phyloP scores from a whole-genome alignment of 2,888 invertebrate species.

The Siphonodentalium dalli region DNA sequence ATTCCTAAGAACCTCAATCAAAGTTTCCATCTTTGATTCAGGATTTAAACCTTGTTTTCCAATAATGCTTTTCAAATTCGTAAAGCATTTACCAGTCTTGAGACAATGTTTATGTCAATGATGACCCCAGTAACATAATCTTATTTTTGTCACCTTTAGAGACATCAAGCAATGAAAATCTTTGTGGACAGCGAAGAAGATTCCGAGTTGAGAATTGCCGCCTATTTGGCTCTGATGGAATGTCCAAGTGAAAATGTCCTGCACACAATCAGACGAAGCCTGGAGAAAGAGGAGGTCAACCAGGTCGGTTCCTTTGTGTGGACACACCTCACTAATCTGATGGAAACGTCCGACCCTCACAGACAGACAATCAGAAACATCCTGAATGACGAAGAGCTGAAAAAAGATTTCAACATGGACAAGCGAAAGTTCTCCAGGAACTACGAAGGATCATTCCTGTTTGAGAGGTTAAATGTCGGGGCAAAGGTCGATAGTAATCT shows the following conservation, averaged over 20 bases:
- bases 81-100: too few relatives aligned
- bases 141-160: slow-evolving; percentile 37
- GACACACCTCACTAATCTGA: slow-evolving; percentile 88
- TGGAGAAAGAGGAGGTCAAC: slow-evolving; percentile 51
- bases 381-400: slow-evolving; percentile 80
- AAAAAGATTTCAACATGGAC: slow-evolving; percentile 85
- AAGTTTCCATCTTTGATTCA: too few relatives aligned
- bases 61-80: too few relatives aligned
- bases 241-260: slow-evolving; percentile 84
- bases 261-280: slow-evolving; percentile 71
- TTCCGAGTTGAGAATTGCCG: slow-evolving; percentile 84
- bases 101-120: too few relatives aligned
- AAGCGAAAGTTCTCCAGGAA: slow-evolving; percentile 89
- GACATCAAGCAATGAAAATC: slow-evolving; percentile 68
- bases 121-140: too few relatives aligned
- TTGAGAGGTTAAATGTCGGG: slow-evolving; percentile 79
- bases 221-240: slow-evolving; percentile 87
- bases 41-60: too few relatives aligned
- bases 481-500: slow-evolving; percentile 58
- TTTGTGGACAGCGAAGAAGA: slow-evolving; percentile 78
- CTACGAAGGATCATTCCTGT: slow-evolving; percentile 80
- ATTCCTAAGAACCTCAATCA: too few relatives aligned
- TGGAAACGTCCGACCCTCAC: slow-evolving; percentile 83
- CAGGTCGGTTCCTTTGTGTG: slow-evolving; percentile 96
- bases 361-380: slow-evolving; percentile 85